Conservation (phyloP, 2,113 vertebrate genomes). For the Chamaea fasciata region DNA sequence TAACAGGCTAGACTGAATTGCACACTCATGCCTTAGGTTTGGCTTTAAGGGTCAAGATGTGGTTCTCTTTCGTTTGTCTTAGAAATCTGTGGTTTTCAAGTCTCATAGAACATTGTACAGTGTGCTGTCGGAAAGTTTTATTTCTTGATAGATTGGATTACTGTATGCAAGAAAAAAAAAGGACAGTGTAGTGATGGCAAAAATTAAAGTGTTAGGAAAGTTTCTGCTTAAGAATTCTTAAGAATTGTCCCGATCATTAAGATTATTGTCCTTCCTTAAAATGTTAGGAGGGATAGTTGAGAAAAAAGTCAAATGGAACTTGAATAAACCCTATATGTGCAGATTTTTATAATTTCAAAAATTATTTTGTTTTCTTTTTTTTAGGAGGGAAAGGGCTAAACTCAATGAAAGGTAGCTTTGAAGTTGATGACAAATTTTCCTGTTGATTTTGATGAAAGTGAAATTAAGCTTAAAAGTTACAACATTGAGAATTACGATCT, state of each 20-base stretch:
- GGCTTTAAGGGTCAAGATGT: neutral
- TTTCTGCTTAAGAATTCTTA: neutral
- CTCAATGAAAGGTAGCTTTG: neutral
- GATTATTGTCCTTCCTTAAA: neutral
- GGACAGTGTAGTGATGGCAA: neutral
- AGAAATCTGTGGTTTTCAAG: conserved; percentile 29
- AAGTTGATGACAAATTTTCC: neutral
- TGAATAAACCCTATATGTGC: neutral
- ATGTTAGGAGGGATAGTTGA: neutral
- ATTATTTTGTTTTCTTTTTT: neutral
- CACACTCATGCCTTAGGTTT: conserved; percentile 1
- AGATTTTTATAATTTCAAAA: neutral
- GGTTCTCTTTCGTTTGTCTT: conserved; percentile 41
- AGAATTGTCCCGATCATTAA: neutral
- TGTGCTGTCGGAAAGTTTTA: conserved; percentile 11
- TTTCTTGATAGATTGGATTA: conserved; percentile 47
- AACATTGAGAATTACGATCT: neutral
- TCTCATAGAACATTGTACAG: neutral
- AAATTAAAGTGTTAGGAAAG: neutral
- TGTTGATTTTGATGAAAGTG: neutral
- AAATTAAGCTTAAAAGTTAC: neutral
- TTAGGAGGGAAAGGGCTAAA: neutral
- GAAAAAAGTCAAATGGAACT: neutral
- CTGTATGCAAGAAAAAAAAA: neutral
- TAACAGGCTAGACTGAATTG: neutral